A percentile compares a stretch with the other conserved stretches of the same genome.
phyloP scores from a whole-genome alignment of 1,140 invertebrate genomes.

The Pseudomyrmex cubaensis region DNA sequence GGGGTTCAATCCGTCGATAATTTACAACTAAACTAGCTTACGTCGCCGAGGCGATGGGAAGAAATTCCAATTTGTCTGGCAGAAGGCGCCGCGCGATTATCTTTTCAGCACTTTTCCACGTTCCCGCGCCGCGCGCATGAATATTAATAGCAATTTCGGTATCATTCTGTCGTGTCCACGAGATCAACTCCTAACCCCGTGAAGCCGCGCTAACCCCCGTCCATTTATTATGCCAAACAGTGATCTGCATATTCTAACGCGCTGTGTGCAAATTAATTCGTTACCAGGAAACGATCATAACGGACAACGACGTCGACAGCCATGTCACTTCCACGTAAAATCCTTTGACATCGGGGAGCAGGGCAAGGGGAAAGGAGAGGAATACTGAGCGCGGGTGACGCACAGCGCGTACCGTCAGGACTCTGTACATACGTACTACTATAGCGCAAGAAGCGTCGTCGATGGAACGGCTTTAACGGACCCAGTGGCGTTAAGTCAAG shows the following conservation, averaged over 20 bases:
- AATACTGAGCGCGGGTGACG: not conserved
- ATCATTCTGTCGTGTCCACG: constrained; percentile 58
- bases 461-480: constrained; percentile 57
- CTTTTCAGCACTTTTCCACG: constrained; percentile 60
- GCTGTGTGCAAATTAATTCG: constrained; percentile 60
- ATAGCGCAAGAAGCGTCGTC: constrained; percentile 44
- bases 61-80: constrained; percentile 39
- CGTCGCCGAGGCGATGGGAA: not conserved
- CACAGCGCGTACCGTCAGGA: too few relatives aligned
- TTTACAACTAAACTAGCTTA: constrained; percentile 2
- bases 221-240: constrained; percentile 61
- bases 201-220: constrained; percentile 48
- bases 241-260: constrained; percentile 62
- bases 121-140: constrained; percentile 25
- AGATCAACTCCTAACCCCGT: constrained; percentile 52
- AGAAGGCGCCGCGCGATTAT: constrained; percentile 34
- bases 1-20: not conserved
- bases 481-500: constrained; percentile 62
- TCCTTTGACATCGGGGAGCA: constrained; percentile 58
- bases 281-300: constrained; percentile 58
- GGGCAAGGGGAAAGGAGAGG: not conserved
- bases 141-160: constrained; percentile 63
- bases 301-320: constrained; percentile 49
- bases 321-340: constrained; percentile 48
- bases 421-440: not conserved